phyloP scores from a whole-genome alignment of 92 coral and sea anemone genomes.

The Porites rus region DNA sequence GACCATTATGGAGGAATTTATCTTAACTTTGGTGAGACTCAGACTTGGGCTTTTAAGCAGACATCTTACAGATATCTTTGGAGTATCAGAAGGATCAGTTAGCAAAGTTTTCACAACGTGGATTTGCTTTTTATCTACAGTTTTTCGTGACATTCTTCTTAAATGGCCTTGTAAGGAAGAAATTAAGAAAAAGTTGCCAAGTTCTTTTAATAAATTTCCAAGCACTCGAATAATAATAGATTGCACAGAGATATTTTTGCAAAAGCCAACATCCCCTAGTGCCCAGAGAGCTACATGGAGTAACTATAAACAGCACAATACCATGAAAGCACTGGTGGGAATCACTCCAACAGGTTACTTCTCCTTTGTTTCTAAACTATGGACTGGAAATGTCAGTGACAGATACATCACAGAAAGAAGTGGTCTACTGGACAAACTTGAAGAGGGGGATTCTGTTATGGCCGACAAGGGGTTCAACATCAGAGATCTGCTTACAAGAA shows the following conservation, averaged over 20 bases:
- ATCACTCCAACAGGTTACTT: constrained; percentile 28
- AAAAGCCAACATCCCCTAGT: too few relatives aligned
- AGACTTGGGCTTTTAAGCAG: constrained; percentile 29
- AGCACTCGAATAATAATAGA: too few relatives aligned
- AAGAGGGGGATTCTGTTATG: constrained; percentile 51
- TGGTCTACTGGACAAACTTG: constrained; percentile 45
- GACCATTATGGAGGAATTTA: constrained; percentile 21
- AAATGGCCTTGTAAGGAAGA: too few relatives aligned
- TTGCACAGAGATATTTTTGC: too few relatives aligned
- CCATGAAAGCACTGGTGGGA: constrained; percentile 37
- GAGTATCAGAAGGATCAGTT: too few relatives aligned
- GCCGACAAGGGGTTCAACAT: constrained; percentile 50
- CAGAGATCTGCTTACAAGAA: constrained; percentile 41
- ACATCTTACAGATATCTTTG: constrained; percentile 39
- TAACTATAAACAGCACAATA: constrained; percentile 52
- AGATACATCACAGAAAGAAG: constrained; percentile 35
- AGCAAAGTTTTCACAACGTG: too few relatives aligned
- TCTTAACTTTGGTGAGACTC: constrained; percentile 20
- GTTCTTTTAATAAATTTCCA: too few relatives aligned
- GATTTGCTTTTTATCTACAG: too few relatives aligned
- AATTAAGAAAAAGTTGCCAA: too few relatives aligned
- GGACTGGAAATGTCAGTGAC: too few relatives aligned
- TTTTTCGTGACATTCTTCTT: too few relatives aligned
- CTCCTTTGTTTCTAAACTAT: too few relatives aligned
- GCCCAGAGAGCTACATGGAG: constrained; percentile 26